A percentile compares a stretch with the other conserved stretches of the same genome.
Evolutionary conservation across 1,140 invertebrate species (phyloP).

Genomic region (Maconellicoccus hirsutus): DNA sequence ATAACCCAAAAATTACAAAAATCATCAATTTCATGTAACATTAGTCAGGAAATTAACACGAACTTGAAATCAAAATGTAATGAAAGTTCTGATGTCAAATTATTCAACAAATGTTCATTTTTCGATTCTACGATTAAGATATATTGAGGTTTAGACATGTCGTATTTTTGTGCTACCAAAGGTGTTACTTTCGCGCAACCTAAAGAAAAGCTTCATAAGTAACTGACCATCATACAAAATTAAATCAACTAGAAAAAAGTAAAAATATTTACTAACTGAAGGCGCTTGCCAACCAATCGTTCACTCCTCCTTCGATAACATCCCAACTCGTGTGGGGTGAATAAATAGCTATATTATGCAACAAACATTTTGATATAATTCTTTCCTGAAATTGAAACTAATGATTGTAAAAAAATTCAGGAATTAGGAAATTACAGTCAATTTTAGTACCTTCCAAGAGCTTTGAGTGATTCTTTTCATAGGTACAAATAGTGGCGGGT

Average conservation of each 20-base stretch:
- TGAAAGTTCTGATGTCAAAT: not conserved
- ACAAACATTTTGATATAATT: constrained; percentile 67
- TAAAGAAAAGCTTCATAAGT: too few species aligned
- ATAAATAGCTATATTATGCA: constrained; percentile 77
- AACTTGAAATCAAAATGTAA: not conserved
- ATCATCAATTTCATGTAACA: too few species aligned
- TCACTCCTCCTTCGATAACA: constrained; percentile 66
- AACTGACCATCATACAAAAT: not conserved
- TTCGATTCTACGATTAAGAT: not conserved
- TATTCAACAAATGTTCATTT: not conserved
- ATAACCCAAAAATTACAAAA: too few species aligned
- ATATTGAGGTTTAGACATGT: not conserved
- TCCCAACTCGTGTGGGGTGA: constrained; percentile 91
- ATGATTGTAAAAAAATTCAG: constrained; percentile 4
- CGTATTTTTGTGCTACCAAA: not conserved
- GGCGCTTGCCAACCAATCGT: constrained; percentile 77
- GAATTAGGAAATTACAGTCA: not conserved
- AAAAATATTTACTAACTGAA: constrained; percentile 43
- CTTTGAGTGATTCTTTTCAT: constrained; percentile 60
- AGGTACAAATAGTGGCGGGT: constrained; percentile 84
- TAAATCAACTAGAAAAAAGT: not conserved
- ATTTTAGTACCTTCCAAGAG: constrained; percentile 55
- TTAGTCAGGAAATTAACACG: not conserved
- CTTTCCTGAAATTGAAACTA: constrained; percentile 53
- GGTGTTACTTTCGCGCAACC: not conserved